A percentile compares a stretch with the other conserved stretches of the same genome.
Conservation (phyloP, 2,888 invertebrate species). For the Sinodicranocentrus sp. region DNA sequence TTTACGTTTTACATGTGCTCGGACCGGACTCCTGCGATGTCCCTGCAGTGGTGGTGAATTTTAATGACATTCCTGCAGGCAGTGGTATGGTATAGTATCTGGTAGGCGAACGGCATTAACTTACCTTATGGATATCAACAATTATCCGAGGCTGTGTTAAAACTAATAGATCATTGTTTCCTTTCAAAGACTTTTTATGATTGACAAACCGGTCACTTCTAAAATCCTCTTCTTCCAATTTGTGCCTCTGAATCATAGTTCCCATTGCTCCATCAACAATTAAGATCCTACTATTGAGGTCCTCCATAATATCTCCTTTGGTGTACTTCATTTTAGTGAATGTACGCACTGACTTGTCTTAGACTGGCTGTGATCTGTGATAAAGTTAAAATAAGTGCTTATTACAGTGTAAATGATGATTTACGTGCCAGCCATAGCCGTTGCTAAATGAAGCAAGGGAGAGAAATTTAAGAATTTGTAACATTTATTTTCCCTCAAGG, state of each 20-base stretch:
- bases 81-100: too few relatives aligned
- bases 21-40: background rate
- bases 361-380: too few relatives aligned
- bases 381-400: too few relatives aligned
- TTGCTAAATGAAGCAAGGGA: too few relatives aligned
- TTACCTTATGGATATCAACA: conserved; percentile 80
- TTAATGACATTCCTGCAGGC: background rate
- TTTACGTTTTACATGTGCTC: too few relatives aligned
- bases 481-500: too few relatives aligned
- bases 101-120: background rate
- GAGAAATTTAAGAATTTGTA: too few relatives aligned
- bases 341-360: too few relatives aligned
- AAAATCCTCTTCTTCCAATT: conserved; percentile 81
- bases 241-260: conserved; percentile 81
- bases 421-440: too few relatives aligned
- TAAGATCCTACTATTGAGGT: conserved; percentile 79
- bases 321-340: conserved; percentile 66
- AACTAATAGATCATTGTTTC: conserved; percentile 82
- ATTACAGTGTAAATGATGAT: too few relatives aligned
- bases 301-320: conserved; percentile 67
- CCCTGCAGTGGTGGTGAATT: background rate
- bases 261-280: conserved; percentile 82
- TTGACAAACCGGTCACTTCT: conserved; percentile 79
- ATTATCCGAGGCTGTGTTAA: conserved; percentile 81
- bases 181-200: conserved; percentile 79